These are phyloP conservation scores for Huso huso DNA, from an alignment of 2,797 vertebrate species.

Conservation along the genomic window DNA sequence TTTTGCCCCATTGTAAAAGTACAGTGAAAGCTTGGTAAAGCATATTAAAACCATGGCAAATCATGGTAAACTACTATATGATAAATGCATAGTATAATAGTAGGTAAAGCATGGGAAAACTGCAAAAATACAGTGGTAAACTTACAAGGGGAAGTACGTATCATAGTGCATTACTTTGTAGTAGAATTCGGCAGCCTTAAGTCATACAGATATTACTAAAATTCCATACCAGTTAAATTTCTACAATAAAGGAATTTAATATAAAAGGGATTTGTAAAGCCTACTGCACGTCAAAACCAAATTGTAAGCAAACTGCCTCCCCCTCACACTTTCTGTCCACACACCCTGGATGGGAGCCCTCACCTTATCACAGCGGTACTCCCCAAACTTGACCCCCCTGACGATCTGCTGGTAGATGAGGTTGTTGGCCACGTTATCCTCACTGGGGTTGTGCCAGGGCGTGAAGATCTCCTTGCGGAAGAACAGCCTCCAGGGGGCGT, in stretches of 20 bases:
- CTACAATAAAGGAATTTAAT: not conserved
- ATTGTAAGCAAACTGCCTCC: not conserved
- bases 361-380: constrained; percentile 91
- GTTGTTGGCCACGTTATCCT: constrained; percentile 85
- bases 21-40: too few relatives aligned
- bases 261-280: not conserved
- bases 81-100: too few relatives aligned
- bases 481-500: constrained; percentile 90
- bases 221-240: not conserved
- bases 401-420: constrained; percentile 94
- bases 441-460: constrained; percentile 77
- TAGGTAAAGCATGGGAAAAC: too few relatives aligned
- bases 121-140: too few relatives aligned
- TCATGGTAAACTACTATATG: too few relatives aligned
- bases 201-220: not conserved
- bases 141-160: too few relatives aligned
- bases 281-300: not conserved
- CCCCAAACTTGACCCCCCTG: constrained; percentile 89
- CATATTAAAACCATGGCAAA: too few relatives aligned
- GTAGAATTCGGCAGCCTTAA: too few relatives aligned
- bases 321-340: not conserved
- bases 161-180: too few relatives aligned
- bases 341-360: constrained; percentile 11
- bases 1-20: too few relatives aligned
- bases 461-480: constrained; percentile 97